These are phyloP conservation scores for Megathymus violae DNA, from an alignment of 1,140 invertebrate genomes.

Conservation along the genomic window DNA sequence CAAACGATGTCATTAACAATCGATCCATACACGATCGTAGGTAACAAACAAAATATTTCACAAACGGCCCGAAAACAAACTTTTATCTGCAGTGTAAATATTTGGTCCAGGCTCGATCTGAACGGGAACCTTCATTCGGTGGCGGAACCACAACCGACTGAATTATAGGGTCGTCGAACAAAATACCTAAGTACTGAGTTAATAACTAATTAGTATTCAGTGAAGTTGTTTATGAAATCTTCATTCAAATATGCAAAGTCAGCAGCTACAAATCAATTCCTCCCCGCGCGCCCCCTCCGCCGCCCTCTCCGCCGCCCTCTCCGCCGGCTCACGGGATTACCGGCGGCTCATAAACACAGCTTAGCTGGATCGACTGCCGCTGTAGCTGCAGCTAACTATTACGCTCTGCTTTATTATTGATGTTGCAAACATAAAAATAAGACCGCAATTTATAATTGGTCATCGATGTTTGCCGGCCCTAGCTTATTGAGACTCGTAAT, in stretches of 20 bases:
- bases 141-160: no score
- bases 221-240: not conserved
- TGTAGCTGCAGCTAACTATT: no score
- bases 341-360: conserved; percentile 14
- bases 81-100: no score
- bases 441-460: not conserved
- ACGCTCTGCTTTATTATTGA: conserved; percentile 17
- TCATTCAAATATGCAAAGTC: conserved; percentile 18
- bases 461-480: not conserved
- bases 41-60: no score
- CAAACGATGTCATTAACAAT: no score
- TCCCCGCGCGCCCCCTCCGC: not conserved
- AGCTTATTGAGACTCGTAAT: no score
- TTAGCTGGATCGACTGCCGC: conserved; percentile 17
- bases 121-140: no score
- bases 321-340: conserved; percentile 19
- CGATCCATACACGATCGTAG: no score
- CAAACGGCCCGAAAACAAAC: no score
- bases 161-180: no score
- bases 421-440: not conserved
- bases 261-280: conserved; percentile 18
- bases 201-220: not conserved
- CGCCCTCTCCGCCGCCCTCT: not conserved
- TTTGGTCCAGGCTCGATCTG: no score
- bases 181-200: no score